Percentiles rank a stretch among this genome's conserved stretches.
Conservation (phyloP, 1,140 invertebrate genomes). For the Drosophila yakuba region DNA sequence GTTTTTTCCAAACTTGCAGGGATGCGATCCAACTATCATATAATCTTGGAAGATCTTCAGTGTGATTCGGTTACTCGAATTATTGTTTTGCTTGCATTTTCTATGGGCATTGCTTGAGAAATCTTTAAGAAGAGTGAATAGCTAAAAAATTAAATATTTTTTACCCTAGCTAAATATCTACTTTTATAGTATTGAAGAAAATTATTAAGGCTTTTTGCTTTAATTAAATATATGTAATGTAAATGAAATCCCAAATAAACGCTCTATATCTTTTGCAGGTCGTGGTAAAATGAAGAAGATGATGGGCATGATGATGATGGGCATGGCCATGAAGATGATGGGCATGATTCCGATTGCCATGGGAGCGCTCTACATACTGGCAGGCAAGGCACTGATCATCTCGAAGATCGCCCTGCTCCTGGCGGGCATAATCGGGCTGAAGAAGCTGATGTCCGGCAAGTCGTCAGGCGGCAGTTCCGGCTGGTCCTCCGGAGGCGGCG, state of each 20-base stretch:
- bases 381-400: constrained; percentile 91
- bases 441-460: constrained; percentile 90
- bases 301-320: constrained; percentile 94
- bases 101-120: background rate
- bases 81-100: constrained; percentile 2
- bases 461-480: constrained; percentile 86
- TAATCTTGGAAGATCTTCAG: background rate
- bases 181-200: too few species aligned
- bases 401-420: constrained; percentile 91
- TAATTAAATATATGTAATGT: too few species aligned
- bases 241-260: background rate
- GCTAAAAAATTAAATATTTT: too few species aligned
- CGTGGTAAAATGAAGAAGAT: constrained; percentile 92
- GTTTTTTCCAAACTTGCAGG: constrained; percentile 19
- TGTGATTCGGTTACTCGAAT: background rate
- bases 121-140: too few species aligned
- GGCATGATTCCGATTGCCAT: constrained; percentile 90
- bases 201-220: too few species aligned
- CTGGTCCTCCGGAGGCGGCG: constrained; percentile 86
- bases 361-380: constrained; percentile 89
- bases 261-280: constrained; percentile 84
- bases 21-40: background rate
- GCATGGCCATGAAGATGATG: constrained; percentile 90
- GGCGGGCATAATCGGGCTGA: constrained; percentile 91
- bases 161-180: too few species aligned